Evolutionary conservation across 2,797 vertebrate species (phyloP), one percentile per base, ranked within the genome.

Genomic region (Enteromius mattozi): DNA sequence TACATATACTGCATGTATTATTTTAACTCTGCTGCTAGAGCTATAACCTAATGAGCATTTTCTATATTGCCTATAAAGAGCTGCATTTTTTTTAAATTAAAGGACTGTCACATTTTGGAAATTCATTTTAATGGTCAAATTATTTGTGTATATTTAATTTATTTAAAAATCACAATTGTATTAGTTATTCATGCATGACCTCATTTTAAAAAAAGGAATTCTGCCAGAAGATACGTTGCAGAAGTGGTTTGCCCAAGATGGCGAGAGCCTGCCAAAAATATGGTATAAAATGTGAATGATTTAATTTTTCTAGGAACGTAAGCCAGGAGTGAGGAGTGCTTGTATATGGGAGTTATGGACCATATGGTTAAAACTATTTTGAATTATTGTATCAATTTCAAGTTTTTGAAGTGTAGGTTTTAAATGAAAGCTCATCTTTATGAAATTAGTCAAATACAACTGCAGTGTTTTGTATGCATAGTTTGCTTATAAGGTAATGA

Each of bases 401-500:
- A 79, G 45, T 33, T 19, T 40, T 37, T 35, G 17, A 54, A 21
- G 30, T 37, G 72, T n/a, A 19, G 4, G 49, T 6, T 54, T 54
- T 4, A 24, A 37, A 37, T 56, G 6, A 76, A 76, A 76, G 12
- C 19, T 37, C 3, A 56, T 37, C 4, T 1, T 10, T 17, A 5
- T 75, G 17, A 61, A 61, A 61, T 61, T 14, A 54, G 47, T 54
- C 3, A 14, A 8, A 17, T 35, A 75, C 35, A 56, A 37, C 49
- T 61, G 1, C n/a, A 37, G 12, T 75, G 72, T 14, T 83, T 30
- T 42, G 47, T 42, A 42, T 76, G 72, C 45, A 76, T 75, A 76
- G 59, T 10, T 77, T 77, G 37, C 35, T 33, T 68, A 69, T 16
- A 59, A 80, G 69, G 87, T 90, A 92, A 92, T 82, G 88, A 93